A percentile compares a stretch with the other conserved stretches of the same genome.
Evolutionary conservation across 2,113 vertebrate genomes (phyloP).

Genomic region (Ictalurus furcatus): DNA sequence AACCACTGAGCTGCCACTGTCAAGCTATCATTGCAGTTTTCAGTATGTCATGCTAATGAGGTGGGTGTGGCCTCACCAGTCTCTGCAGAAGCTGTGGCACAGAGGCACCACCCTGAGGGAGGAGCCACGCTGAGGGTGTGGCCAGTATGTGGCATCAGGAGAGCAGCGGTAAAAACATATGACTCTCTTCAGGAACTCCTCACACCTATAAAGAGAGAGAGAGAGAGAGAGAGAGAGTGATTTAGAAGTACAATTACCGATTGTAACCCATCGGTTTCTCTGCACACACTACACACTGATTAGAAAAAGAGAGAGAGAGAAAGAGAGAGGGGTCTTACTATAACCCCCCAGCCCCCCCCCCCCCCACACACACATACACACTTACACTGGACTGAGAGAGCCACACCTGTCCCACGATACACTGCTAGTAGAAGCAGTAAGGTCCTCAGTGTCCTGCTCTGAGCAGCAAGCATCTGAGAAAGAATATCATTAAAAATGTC

Average conservation of each 20-base stretch:
- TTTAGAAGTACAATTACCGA: background rate
- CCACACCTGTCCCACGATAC: slow-evolving; percentile 74
- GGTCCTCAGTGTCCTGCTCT: slow-evolving; percentile 62
- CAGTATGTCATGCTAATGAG: background rate
- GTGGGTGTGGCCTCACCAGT: slow-evolving; percentile 72
- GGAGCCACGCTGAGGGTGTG: slow-evolving; percentile 64
- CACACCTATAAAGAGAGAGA: slow-evolving; percentile 59
- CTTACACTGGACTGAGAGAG: slow-evolving; percentile 72
- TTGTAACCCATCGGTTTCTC: background rate
- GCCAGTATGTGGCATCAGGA: slow-evolving; percentile 74
- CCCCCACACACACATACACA: background rate
- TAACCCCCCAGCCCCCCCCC: no score
- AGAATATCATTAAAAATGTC: background rate
- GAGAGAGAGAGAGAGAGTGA: slow-evolving; percentile 11
- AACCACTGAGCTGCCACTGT: background rate
- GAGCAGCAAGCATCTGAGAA: slow-evolving; percentile 73
- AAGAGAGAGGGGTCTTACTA: no score
- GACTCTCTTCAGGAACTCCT: slow-evolving; percentile 71
- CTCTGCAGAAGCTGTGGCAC: slow-evolving; percentile 80
- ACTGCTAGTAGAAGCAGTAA: slow-evolving; percentile 57
- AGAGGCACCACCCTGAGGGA: slow-evolving; percentile 75
- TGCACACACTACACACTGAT: no score
- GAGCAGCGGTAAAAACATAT: slow-evolving; percentile 78
- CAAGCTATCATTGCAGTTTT: background rate
- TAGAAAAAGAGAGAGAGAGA: no score